Conservation (phyloP, 2,797 vertebrate genomes). For the Erethizon dorsatum region DNA sequence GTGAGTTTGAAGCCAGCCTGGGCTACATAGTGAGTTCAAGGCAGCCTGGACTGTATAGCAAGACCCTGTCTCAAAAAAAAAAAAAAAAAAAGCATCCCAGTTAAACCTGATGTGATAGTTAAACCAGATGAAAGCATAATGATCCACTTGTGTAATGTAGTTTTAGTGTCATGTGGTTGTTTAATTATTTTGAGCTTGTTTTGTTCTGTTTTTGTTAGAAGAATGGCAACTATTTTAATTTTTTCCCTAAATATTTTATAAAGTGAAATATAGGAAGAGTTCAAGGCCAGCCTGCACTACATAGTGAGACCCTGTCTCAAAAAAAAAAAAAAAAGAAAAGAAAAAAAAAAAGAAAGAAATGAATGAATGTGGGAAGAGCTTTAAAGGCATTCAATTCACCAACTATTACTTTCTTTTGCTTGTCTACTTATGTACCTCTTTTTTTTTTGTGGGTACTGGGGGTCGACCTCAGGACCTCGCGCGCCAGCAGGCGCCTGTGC, state of each 20-base stretch:
- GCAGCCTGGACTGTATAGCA: no score
- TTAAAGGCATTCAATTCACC: slow-evolving; percentile 80
- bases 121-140: slow-evolving; percentile 92
- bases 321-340: no score
- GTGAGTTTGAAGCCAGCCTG: no score
- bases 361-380: slow-evolving; percentile 83
- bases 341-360: no score
- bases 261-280: slow-evolving; percentile 78
- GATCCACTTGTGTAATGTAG: slow-evolving; percentile 91
- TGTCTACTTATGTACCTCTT: slow-evolving; percentile 75
- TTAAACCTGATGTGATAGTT: slow-evolving; percentile 91
- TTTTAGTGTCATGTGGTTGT: slow-evolving; percentile 92
- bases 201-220: slow-evolving; percentile 91
- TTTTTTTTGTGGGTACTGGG: no score
- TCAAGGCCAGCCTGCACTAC: background rate
- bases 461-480: no score
- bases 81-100: slow-evolving; percentile 87
- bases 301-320: no score
- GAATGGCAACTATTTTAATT: slow-evolving; percentile 86
- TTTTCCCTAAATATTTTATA: slow-evolving; percentile 84
- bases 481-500: no score
- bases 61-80: no score
- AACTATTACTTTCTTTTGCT: slow-evolving; percentile 82
- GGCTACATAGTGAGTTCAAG: no score
- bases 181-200: slow-evolving; percentile 89